phyloP scores from a whole-genome alignment of 2,888 invertebrate species.

The Drosophila tripunctata region DNA sequence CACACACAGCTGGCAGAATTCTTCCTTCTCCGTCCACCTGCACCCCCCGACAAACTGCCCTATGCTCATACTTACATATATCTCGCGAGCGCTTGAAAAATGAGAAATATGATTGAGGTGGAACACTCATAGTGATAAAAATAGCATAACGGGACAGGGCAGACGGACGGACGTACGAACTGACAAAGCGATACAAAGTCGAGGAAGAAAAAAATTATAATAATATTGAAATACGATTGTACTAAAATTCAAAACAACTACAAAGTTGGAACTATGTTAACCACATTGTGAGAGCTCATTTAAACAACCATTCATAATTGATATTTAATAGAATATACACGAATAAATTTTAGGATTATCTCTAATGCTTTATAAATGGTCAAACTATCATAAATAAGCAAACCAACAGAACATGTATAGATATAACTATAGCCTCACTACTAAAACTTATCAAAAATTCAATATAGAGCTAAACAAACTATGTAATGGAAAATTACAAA shows the following conservation, averaged over 20 bases:
- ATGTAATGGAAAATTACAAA: background rate
- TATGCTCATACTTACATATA: constrained; percentile 32
- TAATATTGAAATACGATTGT: constrained; percentile 69
- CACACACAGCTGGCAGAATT: constrained; percentile 38
- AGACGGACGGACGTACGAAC: constrained; percentile 4
- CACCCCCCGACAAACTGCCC: constrained; percentile 15
- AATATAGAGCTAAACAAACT: background rate
- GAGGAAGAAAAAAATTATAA: constrained; percentile 34
- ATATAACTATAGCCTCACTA: no score
- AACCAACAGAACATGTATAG: no score
- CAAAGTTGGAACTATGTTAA: constrained; percentile 31
- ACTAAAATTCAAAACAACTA: constrained; percentile 56
- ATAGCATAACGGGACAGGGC: constrained; percentile 53
- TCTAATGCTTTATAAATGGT: background rate
- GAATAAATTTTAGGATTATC: background rate
- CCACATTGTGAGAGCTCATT: constrained; percentile 45
- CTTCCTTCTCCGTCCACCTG: constrained; percentile 7
- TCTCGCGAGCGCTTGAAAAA: constrained; percentile 65
- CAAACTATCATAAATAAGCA: background rate
- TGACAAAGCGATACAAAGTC: constrained; percentile 16
- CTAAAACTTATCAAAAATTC: constrained; percentile 3
- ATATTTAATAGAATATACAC: background rate
- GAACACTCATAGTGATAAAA: constrained; percentile 71
- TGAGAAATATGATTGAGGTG: constrained; percentile 77
- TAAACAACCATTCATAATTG: background rate